Evolutionary conservation across 2,797 vertebrate species (phyloP), one percentile per base, ranked within the genome.

Genomic region (Heterohyrax brucei): DNA sequence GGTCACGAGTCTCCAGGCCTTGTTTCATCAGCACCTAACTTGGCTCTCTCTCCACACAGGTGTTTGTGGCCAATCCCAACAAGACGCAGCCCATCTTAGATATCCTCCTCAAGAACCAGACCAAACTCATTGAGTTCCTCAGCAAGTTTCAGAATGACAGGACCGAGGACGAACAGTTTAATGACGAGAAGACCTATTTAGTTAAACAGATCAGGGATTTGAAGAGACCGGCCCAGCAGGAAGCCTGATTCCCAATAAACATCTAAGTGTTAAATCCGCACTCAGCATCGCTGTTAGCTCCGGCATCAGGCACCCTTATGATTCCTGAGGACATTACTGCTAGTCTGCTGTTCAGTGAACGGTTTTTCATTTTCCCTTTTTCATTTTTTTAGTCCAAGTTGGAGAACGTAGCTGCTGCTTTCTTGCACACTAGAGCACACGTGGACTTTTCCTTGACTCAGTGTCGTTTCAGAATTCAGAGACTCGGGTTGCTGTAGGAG

Each of bases 151-250:
- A 99, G 99, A 99, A 99, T 73, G 99, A 99, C 98, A 99, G 99
- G 98, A 99, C 99, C 89, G 99, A 99, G 98, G 99, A 99, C 9
- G 99, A 99, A 99, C 99, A 99, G 97, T 99, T 99, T 98, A 99
- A 99, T 18, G 99, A 99, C 13, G 99, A 99, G 99, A 99, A 99
- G 99, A 99, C 99, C 98, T 99, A 99, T 99, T 99, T 99, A 99
- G 99, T 99, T 98, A 99, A 99, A 99, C 99, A 99, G 99, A 99
- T 99, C 99, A 99, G 99, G 99, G 99, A 99, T 99, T 99, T 99
- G 98, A 99, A 99, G 99, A 99, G 99, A 99, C 99, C 99, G 91
- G 98, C 99, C 76, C 99, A 99, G 95, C 99, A 99, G 98, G 99
- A 99, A 98, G 99, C 99, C 98, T 99, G 98, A 99, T 97, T 97